Evolutionary conservation across 2,797 vertebrate genomes (phyloP), one percentile per base, ranked within the genome.

Genomic region (Poecilia wingei): DNA sequence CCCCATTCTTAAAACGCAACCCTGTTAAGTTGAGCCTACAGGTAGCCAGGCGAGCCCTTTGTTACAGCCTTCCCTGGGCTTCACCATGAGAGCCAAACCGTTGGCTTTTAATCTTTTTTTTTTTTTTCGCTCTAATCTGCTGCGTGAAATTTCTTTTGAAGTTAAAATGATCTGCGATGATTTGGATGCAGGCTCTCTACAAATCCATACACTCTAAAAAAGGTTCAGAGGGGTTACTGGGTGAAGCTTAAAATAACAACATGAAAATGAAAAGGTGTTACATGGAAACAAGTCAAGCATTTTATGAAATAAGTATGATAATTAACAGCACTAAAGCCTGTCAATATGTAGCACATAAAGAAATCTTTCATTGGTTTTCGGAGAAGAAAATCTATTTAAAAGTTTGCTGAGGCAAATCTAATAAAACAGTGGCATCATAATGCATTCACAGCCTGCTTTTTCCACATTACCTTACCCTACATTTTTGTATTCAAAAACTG

Each of bases 1-100:
- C 82, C 86, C 90, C 91, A 93, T 93, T 95, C 92, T 94, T 94
- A 93, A 94, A 95, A 91, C 72, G 79, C 87, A 81, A 77, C 25
- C 79, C 83, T 55, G 77, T 75, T 39, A 89, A 83, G 79, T 91
- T 86, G 68, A 66, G 93, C 84, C 89, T 88, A 92, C 92, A 94
- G 92, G 93, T 94, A 92, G 79, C 79, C 49, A 80, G 41, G 80
- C 69, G 33, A 78, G 51, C 78, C 73, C 75, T 66, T 66, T 79
- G 87, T 87, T 76, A 51, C 79, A 64, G 55, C 59, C 72, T 47
- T 53, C 18, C 45, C 70, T 49, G 71, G 59, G 76, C 61, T 83
- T 74, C 51, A 78, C 36, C 47, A 46, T 55, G 46, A 68, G 43
- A 85, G 68, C 14, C 70, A 28, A 75, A 28, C 1, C 43, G 36